Evolutionary conservation across 2,797 vertebrate genomes (phyloP).

Genomic region (Lepus oiostolus): DNA sequence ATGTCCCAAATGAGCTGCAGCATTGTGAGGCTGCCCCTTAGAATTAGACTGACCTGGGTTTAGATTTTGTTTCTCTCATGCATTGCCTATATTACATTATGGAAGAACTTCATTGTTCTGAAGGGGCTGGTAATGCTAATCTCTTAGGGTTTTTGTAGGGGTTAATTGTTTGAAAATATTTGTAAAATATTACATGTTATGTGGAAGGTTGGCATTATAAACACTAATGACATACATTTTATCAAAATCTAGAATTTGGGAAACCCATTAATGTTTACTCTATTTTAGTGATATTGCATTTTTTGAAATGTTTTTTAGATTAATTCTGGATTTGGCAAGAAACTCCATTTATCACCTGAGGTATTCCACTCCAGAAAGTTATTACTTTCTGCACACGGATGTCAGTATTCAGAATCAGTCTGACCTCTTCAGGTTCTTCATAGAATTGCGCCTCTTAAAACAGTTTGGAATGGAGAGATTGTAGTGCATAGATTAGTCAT

Average conservation of each 20-base stretch:
- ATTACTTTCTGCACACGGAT: too few species aligned
- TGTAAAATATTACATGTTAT: not conserved
- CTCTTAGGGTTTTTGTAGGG: not conserved
- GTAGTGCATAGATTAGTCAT: not conserved
- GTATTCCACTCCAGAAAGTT: not conserved
- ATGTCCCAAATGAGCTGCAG: not conserved
- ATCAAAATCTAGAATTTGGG: not conserved
- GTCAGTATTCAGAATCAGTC: not conserved
- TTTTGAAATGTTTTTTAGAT: not conserved
- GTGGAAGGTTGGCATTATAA: not conserved
- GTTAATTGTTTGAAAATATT: not conserved
- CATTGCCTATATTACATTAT: not conserved
- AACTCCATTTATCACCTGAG: not conserved
- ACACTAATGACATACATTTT: not conserved
- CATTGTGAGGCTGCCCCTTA: not conserved
- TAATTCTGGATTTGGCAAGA: not conserved
- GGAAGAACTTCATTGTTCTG: not conserved
- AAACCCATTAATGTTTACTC: not conserved
- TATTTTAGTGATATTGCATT: slow-evolving; percentile 1
- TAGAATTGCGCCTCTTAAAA: slow-evolving; percentile 34
- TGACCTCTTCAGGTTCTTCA: slow-evolving; percentile 56
- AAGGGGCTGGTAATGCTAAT: not conserved
- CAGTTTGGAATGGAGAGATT: not conserved
- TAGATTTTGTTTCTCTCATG: not conserved
- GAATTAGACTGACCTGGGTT: not conserved